Percentiles rank a stretch among this genome's conserved stretches.
Evolutionary conservation across 2,113 vertebrate species (phyloP).

Genomic region (Lepisosteus oculatus): DNA sequence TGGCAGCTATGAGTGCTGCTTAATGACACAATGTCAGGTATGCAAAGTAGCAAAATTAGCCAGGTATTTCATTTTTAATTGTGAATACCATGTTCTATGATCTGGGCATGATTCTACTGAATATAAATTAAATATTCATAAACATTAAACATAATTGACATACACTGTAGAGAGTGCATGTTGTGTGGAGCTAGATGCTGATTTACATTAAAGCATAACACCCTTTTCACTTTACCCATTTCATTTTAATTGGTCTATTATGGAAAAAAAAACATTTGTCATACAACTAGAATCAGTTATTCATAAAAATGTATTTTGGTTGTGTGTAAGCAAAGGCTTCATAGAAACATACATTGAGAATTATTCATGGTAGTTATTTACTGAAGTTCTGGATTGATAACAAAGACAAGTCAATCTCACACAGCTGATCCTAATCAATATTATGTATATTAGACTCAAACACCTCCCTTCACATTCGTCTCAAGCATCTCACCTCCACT

Average conservation of each 20-base stretch:
- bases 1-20: constrained; percentile 55
- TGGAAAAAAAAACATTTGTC: neutral
- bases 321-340: too few species aligned
- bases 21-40: constrained; percentile 57
- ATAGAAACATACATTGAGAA: too few species aligned
- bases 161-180: constrained; percentile 33
- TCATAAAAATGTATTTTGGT: too few species aligned
- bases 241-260: neutral
- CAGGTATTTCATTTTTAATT: constrained; percentile 52
- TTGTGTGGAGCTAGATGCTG: constrained; percentile 29
- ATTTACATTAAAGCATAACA: neutral
- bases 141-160: constrained; percentile 47
- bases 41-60: constrained; percentile 61
- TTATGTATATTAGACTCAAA: too few species aligned
- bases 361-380: too few species aligned
- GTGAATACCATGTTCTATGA: constrained; percentile 42
- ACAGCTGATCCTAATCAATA: too few species aligned
- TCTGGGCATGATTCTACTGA: constrained; percentile 51
- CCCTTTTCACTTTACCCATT: too few species aligned
- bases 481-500: too few species aligned
- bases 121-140: constrained; percentile 68
- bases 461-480: too few species aligned
- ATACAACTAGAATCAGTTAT: too few species aligned
- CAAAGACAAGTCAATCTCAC: too few species aligned
- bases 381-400: too few species aligned